Base-by-base conservation (phyloP, 1,140 invertebrate genomes). In the Lutraria rhynchaena region DNA sequence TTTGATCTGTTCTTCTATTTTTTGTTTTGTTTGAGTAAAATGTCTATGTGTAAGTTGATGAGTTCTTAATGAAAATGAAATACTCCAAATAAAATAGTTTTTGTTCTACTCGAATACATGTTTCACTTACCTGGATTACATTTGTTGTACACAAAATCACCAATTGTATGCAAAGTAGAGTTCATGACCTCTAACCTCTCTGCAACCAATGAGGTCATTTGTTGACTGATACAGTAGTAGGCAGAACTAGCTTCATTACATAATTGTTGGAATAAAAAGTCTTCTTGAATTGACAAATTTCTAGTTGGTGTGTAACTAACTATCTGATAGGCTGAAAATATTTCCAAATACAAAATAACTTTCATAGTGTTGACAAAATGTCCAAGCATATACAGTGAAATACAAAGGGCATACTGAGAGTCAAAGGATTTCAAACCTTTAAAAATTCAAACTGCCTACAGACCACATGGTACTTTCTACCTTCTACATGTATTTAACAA, bases 281-380 rank as follows among this genome's bases (percentile, higher is more conserved):
- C 65, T 31, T 31, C 35, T 15, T 60, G 57, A 44, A 33, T 9
- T 3, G 65, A 31, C 44, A 69, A 1, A 33, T 29, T 69, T n/a
- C 11, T 53, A 19, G 35, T 15, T 13, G 65, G 65, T 17, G 27
- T 69, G 46, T 69, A 69, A 35, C 19, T 33, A n/a, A 22, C 29
- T n/a, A 69, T 69, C 44, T 69, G 41, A n/a, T 46, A 19, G 13
- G 49, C 65, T 69, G 44, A 51, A 69, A 69, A 22, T 7, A 27
- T 22, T 7, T 22, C 7, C 19, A 55, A 55, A 9, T 55, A 55
- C 24, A 55, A 22, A 7, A 55, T 55, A 27, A 49, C n/a, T 49
- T 49, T 49, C 11, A 13, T 11, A 49, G 11, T 49, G n/a, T 13
- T 49, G n/a, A 49, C n/a, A 49, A 13, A 49, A 49, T 49, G n/a